A percentile compares a stretch with the other conserved stretches of the same genome.
These are phyloP conservation scores for Saguinus oedipus DNA, from an alignment of 2,797 vertebrate species.

Conservation along the genomic window DNA sequence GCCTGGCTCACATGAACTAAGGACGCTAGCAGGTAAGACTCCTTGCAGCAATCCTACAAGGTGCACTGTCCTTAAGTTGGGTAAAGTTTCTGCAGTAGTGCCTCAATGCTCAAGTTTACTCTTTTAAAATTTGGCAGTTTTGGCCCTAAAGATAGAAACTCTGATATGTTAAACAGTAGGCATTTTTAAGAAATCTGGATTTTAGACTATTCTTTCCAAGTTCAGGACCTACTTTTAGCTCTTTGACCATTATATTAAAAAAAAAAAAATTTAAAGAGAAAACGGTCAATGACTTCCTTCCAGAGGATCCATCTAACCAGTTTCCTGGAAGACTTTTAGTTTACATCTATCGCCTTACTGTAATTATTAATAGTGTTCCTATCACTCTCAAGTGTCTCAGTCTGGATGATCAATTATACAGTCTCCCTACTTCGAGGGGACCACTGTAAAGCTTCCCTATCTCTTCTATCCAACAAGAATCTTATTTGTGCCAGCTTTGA, in stretches of 20 bases:
- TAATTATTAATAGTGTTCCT: not conserved
- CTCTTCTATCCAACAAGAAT: not conserved
- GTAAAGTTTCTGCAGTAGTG: not conserved
- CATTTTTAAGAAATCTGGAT: not conserved
- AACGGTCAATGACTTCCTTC: not conserved
- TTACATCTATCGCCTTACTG: not conserved
- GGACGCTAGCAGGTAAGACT: not conserved
- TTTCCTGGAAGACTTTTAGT: slow-evolving; percentile 9
- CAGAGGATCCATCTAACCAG: not conserved
- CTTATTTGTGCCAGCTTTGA: slow-evolving; percentile 16
- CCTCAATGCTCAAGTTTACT: not conserved
- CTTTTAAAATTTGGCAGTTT: not conserved
- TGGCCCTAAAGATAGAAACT: not conserved
- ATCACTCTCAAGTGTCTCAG: not conserved
- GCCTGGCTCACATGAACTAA: too few relatives aligned
- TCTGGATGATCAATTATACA: not conserved
- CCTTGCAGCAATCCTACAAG: not conserved
- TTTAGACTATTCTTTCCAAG: slow-evolving; percentile 22
- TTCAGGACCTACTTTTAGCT: not conserved
- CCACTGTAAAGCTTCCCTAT: not conserved
- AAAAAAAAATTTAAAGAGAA: not conserved
- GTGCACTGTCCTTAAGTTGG: not conserved
- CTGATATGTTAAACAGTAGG: not conserved
- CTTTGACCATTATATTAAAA: not conserved
- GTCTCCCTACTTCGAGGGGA: not conserved